Evolutionary conservation across 2,113 vertebrate genomes (phyloP).

Genomic region (Mungos mungo): DNA sequence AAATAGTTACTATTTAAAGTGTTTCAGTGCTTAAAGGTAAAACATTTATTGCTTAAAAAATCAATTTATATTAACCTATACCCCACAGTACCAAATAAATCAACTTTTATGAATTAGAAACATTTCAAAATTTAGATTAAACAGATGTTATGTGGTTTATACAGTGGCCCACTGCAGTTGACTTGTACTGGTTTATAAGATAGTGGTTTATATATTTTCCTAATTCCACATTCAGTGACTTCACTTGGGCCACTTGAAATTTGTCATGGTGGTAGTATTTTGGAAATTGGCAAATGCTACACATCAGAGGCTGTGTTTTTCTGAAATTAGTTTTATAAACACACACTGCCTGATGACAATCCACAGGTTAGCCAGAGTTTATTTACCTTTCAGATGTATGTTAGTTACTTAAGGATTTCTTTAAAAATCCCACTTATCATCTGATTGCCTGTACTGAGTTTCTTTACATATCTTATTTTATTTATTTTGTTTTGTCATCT

Average conservation of each 20-base stretch:
- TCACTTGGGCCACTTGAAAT: background rate
- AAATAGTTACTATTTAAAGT: background rate
- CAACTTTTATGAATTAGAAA: background rate
- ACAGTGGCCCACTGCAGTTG: background rate
- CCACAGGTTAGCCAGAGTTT: background rate
- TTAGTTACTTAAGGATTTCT: background rate
- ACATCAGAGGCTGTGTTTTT: background rate
- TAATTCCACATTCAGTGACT: background rate
- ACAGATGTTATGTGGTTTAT: background rate
- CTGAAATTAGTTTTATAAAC: background rate
- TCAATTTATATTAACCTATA: background rate
- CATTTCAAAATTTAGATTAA: slow-evolving; percentile 6
- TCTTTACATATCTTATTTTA: background rate
- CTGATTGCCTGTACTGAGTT: background rate
- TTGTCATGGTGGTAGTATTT: background rate
- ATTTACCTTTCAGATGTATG: background rate
- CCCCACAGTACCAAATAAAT: background rate
- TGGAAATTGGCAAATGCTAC: background rate
- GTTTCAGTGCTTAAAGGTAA: background rate
- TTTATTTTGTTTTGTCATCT: background rate
- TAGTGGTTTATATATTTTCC: background rate
- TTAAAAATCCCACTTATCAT: background rate
- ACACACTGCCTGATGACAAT: background rate
- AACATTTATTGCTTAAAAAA: background rate
- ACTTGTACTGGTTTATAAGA: background rate